Base-by-base conservation (phyloP, 35 echinoderm and acorn worm species). In the Diadema setosum region DNA sequence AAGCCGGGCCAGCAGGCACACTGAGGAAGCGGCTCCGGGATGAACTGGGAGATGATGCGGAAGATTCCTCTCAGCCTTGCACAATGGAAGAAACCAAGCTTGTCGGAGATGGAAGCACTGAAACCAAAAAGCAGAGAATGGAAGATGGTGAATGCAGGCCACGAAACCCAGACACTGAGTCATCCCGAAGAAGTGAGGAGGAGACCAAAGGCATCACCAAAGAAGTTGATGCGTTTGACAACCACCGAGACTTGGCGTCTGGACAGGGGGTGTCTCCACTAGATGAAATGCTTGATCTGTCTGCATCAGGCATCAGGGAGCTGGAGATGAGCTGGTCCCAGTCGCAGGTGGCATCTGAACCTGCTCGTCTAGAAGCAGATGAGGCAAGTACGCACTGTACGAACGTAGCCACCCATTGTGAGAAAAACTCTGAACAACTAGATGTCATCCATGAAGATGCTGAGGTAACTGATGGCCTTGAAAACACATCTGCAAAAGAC, bases 241-340 rank as follows among this genome's bases (percentile, higher is more conserved):
- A n/a, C n/a, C n/a, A n/a, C n/a, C n/a, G n/a, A n/a, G n/a, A n/a
- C n/a, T n/a, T n/a, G n/a, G n/a, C n/a, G n/a, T n/a, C n/a, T n/a
- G n/a, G n/a, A n/a, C n/a, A n/a, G n/a, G n/a, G 25, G 26, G 21
- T 44, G 73, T 41, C 36, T 78, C n/a, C n/a, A n/a, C n/a, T 78
- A 25, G 40, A 16, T 44, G 73, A 78, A 41, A 21, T 35, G 27
- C 30, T 78, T n/a, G 73, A 41, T 42, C 17, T 78, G 12, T 78
- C 73, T 39, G 73, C 73, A 39, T 78, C 73, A 44, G 73, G 73
- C 4, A 25, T 78, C 7, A 16, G 17, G 35, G 73, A 78, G 25
- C 73, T 78, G 35, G 40, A 78, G 35, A 78, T 78, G 73, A 44
- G 73, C 44, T 78, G 73, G 73, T 78, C 73, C n/a, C 73, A 78